Base-by-base conservation (phyloP, 2,888 invertebrate genomes). In the Amaurobius ferox region DNA sequence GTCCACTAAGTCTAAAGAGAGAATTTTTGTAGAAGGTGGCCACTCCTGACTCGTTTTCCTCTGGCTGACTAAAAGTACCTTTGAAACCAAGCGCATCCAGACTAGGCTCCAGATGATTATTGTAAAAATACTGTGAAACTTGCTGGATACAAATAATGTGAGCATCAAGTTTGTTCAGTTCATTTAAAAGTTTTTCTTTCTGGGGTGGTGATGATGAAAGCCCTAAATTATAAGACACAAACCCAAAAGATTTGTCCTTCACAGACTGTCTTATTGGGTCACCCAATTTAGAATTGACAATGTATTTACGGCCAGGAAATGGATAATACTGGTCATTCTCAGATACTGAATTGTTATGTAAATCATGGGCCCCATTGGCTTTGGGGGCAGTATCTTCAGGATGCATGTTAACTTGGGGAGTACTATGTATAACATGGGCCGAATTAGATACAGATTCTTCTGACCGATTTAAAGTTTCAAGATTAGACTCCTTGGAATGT, bases 11-110 rank as follows among this genome's bases (percentile, higher is more conserved):
- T 48, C 62, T 55, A 40, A 87, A 87, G 3, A 68, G 40, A 48
- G 83, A 79, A 55, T 30, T 83, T 87, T 87, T 87, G 71, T 79
- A 83, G 68, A 87, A 87, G n/a, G 87, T 87, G n/a, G 74, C 87
- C 44, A 83, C 29, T 71, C 87, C 87, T 48, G 68, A 73, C 13
- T 76, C 44, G 30, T 72, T 79, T 29, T 79, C 77, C 61, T 79
- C 67, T 30, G 87, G 87, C 29, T 68, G 48, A 44, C 74, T 48
- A 64, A 74, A 68, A 66, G 74, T 39, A 39, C 87, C 74, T 35
- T 83, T 83, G 67, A 76, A 87, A 32, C 87, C 87, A 83, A 83
- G 83, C 55, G 66, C 76, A 79, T 79, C 77, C 35, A 87, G 78
- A 76, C 70, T 83, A 70, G 83, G 76, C 62, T 87, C 79, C 62